phyloP scores from a whole-genome alignment of 2,797 vertebrate genomes.

The Spinibarbus caldwelli region DNA sequence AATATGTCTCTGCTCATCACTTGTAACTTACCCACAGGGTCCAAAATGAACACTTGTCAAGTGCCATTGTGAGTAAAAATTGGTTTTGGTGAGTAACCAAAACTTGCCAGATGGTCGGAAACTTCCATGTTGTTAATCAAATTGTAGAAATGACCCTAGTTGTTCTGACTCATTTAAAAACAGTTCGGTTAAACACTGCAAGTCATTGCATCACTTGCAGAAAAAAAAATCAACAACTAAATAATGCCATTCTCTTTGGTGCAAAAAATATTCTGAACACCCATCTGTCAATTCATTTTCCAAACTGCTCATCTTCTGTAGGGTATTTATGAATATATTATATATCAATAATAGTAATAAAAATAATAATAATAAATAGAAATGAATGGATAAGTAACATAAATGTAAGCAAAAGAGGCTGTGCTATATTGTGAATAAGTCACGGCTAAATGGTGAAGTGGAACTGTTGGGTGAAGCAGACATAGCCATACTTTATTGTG shows the following conservation, averaged over 20 bases:
- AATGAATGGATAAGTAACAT: background rate
- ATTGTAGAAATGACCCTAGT: background rate
- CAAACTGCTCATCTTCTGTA: background rate
- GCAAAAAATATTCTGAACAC: too few relatives aligned
- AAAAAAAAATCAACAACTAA: too few relatives aligned
- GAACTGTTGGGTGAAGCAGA: too few relatives aligned
- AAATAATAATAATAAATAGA: background rate
- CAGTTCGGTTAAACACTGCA: background rate
- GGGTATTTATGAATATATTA: background rate
- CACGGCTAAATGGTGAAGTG: too few relatives aligned
- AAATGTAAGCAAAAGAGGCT: too few relatives aligned
- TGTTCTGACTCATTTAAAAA: background rate
- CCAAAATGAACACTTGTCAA: background rate
- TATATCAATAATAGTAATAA: too few relatives aligned
- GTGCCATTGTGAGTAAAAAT: background rate
- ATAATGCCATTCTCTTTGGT: too few relatives aligned
- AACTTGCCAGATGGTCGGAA: background rate
- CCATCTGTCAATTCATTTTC: background rate
- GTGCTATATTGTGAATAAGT: too few relatives aligned
- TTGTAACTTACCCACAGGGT: background rate
- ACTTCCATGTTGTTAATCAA: background rate
- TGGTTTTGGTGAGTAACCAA: background rate
- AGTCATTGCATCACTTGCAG: too few relatives aligned
- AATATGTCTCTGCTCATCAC: too few relatives aligned
- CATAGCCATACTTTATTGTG: too few relatives aligned